Evolutionary conservation across 1,140 invertebrate genomes (phyloP).

Genomic region (Lepidurus couesii): DNA sequence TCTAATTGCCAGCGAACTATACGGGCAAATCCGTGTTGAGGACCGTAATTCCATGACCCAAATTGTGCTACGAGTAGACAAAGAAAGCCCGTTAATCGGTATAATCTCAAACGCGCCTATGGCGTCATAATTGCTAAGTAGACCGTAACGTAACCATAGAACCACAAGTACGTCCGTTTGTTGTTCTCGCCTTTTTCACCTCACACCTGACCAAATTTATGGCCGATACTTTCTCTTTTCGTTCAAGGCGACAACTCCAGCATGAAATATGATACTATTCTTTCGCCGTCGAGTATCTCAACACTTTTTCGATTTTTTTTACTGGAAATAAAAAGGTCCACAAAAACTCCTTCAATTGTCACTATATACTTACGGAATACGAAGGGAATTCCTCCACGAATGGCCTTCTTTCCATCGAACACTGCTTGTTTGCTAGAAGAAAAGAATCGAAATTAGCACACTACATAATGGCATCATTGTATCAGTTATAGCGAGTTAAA

Average conservation of each 20-base stretch:
- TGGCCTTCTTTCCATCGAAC: constrained; percentile 91
- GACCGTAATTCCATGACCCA: constrained; percentile 84
- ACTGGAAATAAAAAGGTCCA: not conserved
- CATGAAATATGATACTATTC: constrained; percentile 7
- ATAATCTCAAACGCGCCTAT: not conserved
- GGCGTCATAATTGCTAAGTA: not conserved
- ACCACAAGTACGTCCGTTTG: not conserved
- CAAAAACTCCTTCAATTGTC: not conserved
- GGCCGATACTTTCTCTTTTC: constrained; percentile 2
- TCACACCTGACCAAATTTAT: constrained; percentile 10
- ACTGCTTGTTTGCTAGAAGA: constrained; percentile 75
- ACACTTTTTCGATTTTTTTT: not conserved
- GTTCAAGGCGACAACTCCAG: not conserved
- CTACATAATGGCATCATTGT: not conserved
- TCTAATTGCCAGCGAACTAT: constrained; percentile 84
- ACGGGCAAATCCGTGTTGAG: constrained; percentile 89
- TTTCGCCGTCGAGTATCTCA: not conserved
- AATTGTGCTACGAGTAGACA: constrained; percentile 68
- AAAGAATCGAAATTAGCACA: constrained; percentile 36
- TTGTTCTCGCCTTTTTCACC: not conserved
- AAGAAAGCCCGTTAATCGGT: not conserved
- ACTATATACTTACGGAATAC: constrained; percentile 82
- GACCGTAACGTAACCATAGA: not conserved
- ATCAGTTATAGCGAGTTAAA: not conserved
- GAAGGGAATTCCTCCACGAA: constrained; percentile 89